Evolutionary conservation across 2,113 vertebrate genomes (phyloP).

Genomic region (Salvelinus namaycush): DNA sequence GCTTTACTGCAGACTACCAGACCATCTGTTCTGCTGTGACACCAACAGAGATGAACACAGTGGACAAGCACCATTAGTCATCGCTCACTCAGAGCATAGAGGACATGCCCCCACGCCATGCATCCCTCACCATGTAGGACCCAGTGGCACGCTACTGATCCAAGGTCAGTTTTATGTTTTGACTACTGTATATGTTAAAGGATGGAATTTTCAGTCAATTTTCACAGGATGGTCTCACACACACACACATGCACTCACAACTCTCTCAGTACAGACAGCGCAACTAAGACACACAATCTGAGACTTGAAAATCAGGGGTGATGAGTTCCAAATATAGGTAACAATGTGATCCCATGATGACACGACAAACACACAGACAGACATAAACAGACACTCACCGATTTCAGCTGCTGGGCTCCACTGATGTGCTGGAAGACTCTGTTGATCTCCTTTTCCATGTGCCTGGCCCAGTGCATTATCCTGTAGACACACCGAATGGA

Average conservation of each 20-base stretch:
- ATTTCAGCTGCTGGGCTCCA: slow-evolving; percentile 91
- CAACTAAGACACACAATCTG: too few relatives aligned
- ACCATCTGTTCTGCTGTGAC: slow-evolving; percentile 79
- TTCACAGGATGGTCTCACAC: too few relatives aligned
- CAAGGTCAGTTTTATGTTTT: not conserved
- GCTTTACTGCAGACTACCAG: slow-evolving; percentile 70
- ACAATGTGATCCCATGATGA: too few relatives aligned
- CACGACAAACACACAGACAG: not conserved
- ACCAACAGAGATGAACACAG: slow-evolving; percentile 76
- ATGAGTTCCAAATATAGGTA: too few relatives aligned
- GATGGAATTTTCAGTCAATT: too few relatives aligned
- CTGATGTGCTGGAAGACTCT: slow-evolving; percentile 96
- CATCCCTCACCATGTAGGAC: slow-evolving; percentile 33
- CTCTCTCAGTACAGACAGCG: too few relatives aligned
- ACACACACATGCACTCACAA: too few relatives aligned
- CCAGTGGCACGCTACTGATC: slow-evolving; percentile 48
- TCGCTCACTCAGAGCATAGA: slow-evolving; percentile 59
- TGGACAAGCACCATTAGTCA: slow-evolving; percentile 67
- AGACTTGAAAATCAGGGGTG: too few relatives aligned
- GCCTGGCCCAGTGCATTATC: slow-evolving; percentile 97
- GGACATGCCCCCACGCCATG: slow-evolving; percentile 55
- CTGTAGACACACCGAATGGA: slow-evolving; percentile 70
- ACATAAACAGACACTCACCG: slow-evolving; percentile 77
- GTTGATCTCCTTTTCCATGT: slow-evolving; percentile 96
- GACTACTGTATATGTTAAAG: too few relatives aligned